Percentiles rank a stretch among this genome's conserved stretches.
These are phyloP conservation scores for Sarcophaga caerulescens DNA, from an alignment of 2,888 invertebrate genomes.

Conservation along the genomic window DNA sequence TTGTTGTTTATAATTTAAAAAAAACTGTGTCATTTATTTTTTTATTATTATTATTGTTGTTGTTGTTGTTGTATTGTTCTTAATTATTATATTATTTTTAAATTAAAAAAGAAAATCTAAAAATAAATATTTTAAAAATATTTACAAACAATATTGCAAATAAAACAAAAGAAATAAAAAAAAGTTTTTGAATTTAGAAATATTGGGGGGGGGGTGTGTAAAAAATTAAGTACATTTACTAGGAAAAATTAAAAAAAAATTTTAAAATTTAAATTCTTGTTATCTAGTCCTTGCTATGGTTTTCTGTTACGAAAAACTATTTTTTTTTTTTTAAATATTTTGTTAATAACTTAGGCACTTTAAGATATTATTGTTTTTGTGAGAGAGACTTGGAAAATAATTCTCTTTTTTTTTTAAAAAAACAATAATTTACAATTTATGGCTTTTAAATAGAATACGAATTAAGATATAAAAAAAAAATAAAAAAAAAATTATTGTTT, in stretches of 20 bases:
- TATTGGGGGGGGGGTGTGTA: background rate
- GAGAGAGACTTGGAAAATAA: background rate
- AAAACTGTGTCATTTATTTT: too few species aligned
- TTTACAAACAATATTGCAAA: background rate
- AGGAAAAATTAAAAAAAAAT: background rate
- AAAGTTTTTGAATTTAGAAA: background rate
- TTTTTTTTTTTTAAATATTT: background rate
- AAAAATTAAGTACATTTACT: background rate
- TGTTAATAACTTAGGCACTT: background rate
- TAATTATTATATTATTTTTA: too few species aligned
- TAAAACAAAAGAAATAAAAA: background rate
- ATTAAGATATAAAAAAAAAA: too few species aligned
- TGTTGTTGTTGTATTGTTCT: too few species aligned
- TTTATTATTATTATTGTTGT: too few species aligned
- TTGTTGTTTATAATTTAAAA: too few species aligned
- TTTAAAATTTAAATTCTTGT: too few species aligned
- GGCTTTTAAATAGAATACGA: background rate
- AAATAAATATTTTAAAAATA: background rate
- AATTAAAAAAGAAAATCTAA: too few species aligned
- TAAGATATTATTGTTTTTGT: background rate
- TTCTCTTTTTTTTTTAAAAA: background rate
- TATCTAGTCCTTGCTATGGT: too few species aligned
- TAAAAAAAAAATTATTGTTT: background rate
- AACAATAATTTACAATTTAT: background rate
- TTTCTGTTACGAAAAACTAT: too few species aligned